Evolutionary conservation across 2,113 vertebrate genomes (phyloP), one percentile per base, ranked within the genome.

Genomic region (Sturnira hondurensis): DNA sequence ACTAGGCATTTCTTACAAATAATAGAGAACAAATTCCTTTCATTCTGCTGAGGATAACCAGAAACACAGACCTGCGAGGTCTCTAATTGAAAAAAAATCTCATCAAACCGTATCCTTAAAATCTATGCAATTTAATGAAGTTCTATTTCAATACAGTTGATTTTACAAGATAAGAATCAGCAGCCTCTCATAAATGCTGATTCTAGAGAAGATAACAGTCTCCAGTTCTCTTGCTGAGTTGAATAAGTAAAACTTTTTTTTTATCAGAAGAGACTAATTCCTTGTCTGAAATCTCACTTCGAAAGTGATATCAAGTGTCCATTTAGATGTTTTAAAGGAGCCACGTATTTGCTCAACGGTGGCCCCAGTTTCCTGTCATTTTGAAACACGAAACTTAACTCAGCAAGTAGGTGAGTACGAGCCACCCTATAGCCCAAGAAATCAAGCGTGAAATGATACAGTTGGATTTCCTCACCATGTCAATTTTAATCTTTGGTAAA

Each of bases 1-100:
- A 86, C 73, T 93, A 81, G 70, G 50, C 61, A 70, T 96, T 94
- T 95, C 63, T 90, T 65, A 83, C 56, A 87, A 92, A 94, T 87
- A 84, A 74, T 61, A 58, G 90, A 92, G 63, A 74, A 56, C 47
- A 87, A 86, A 95, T 97, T 95, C 93, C 85, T 95, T 95, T 94
- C 95, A 92, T 97, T 96, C 70, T 94, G 14, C 84, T 65, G 52
- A 43, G 63, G 85, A 91, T 93, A 74, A 92, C n/a, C 58, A 84
- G 91, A 78, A 86, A 83, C 22, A 22, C 10, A 47, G 80, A 80
- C 38, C 54, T 38, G 19, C 0, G 0, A 58, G 73, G 24, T 91
- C 52, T 86, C 67, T 70, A n/a, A n/a, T 77, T 77, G 47, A 50
- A 45, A 24, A 65, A 67, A 67, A 24, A 67, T 12, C 74, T 20